These are phyloP conservation scores for Podarcis cretensis DNA, from an alignment of 2,113 vertebrate species.

Conservation along the genomic window DNA sequence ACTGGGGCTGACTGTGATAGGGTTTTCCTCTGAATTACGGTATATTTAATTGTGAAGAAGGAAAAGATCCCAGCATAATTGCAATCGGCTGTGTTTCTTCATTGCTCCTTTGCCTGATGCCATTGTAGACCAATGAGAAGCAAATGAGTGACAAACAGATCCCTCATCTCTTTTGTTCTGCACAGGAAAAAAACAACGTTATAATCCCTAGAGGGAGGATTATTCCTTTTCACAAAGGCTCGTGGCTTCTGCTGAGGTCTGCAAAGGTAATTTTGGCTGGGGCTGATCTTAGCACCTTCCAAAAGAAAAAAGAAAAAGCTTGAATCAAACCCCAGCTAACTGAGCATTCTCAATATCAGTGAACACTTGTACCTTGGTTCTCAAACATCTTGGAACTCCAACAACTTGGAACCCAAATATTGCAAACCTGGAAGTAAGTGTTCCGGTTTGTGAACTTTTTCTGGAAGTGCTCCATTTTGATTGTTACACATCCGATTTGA, in stretches of 20 bases:
- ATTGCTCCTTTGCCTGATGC: constrained; percentile 76
- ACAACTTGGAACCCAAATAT: too few relatives aligned
- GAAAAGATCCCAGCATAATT: constrained; percentile 77
- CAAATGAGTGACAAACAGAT: constrained; percentile 74
- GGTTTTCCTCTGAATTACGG: neutral
- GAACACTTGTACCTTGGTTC: neutral
- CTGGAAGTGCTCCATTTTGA: too few relatives aligned
- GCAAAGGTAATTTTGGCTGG: constrained; percentile 64
- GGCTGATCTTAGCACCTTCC: constrained; percentile 55
- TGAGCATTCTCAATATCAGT: neutral
- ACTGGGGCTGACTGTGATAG: constrained; percentile 75
- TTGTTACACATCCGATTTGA: too few relatives aligned
- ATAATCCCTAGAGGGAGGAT: constrained; percentile 62
- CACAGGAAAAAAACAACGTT: constrained; percentile 72
- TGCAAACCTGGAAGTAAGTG: too few relatives aligned
- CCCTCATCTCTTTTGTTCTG: constrained; percentile 77
- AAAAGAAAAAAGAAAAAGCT: constrained; percentile 29
- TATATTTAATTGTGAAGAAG: constrained; percentile 80
- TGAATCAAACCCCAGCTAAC: constrained; percentile 48
- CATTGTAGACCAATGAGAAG: constrained; percentile 75
- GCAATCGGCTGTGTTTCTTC: constrained; percentile 76
- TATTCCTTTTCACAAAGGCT: constrained; percentile 57
- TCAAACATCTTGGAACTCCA: too few relatives aligned
- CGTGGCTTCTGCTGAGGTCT: constrained; percentile 59
- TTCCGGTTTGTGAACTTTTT: too few relatives aligned